Conservation (phyloP, 2,888 invertebrate genomes). For the Harpalus rubripes region DNA sequence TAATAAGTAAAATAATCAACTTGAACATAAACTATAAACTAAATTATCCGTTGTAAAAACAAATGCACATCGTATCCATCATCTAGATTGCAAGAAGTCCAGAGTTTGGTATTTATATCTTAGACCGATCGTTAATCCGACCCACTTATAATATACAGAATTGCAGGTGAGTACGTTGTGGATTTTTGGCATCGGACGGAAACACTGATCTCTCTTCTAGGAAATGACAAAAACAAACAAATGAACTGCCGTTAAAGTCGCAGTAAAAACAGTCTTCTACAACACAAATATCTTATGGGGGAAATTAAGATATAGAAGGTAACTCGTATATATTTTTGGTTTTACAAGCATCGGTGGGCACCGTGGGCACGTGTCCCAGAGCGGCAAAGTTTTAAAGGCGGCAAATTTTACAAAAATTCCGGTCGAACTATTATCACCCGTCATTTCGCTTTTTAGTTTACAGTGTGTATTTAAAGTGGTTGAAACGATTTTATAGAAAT, state of each 20-base stretch:
- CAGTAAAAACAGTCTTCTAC: constrained; percentile 42
- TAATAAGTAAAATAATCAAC: not conserved
- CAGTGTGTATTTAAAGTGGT: too few species aligned
- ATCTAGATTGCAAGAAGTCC: not conserved
- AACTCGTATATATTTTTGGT: not conserved
- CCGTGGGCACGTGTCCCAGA: too few species aligned
- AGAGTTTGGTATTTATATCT: not conserved
- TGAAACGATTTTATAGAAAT: too few species aligned
- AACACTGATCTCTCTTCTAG: constrained; percentile 1
- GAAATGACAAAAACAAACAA: constrained; percentile 47
- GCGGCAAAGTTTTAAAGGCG: too few species aligned
- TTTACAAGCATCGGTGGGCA: not conserved
- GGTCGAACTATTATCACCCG: too few species aligned
- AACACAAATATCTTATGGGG: constrained; percentile 44
- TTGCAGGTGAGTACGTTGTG: not conserved
- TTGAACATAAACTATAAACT: not conserved
- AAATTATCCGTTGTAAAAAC: constrained; percentile 6
- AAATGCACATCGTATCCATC: not conserved
- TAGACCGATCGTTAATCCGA: not conserved
- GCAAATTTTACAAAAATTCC: too few species aligned
- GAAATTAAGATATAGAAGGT: not conserved
- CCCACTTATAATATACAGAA: not conserved
- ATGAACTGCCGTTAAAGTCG: constrained; percentile 45
- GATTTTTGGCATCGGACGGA: constrained; percentile 1
- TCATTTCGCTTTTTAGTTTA: too few species aligned